Evolutionary conservation across 2,888 invertebrate genomes (phyloP), one percentile per base, ranked within the genome.

Genomic region (Drosophila ezoana): DNA sequence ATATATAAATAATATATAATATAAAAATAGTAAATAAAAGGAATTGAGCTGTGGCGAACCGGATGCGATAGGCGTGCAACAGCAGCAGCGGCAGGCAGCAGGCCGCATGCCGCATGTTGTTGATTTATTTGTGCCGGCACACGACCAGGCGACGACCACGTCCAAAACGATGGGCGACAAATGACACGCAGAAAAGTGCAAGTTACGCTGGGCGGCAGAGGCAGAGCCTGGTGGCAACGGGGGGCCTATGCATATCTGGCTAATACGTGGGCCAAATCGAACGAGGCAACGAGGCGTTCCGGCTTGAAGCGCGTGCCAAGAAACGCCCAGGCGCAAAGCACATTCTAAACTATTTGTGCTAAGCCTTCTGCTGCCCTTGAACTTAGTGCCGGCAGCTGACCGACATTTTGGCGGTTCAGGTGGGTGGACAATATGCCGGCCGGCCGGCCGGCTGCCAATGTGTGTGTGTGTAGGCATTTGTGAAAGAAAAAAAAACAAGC

Each of bases 71-170:
- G 79, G 69, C 83, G 76, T 65, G 60, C 59, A 49, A 23, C 64
- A 43, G 61, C 77, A 72, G 47, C 62, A 41, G 68, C 62, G 59
- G 58, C 75, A 57, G 53, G 48, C 57, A 41, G 23, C 56, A 37
- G 23, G 69, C 51, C 44, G 40, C 58, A 37, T 47, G 64, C 57
- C 49, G 58, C 77, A 64, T 70, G 65, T 43, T 45, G 61, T 72
- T 83, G 89, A 83, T 83, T 83, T 83, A 83, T 87, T 84, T 74
- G 68, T 66, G 85, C 37, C 72, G 89, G 89, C 85, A 84, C 82
- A 83, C 89, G 82, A 80, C 81, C 83, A 85, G 59, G 45, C 62
- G 52, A 86, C 81, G 63, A 70, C 83, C 88, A 82, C 88, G 83
- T 85, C 67, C 58, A 63, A 35, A 53, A 41, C 52, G 43, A 54